These are phyloP conservation scores for Callospermophilus lateralis DNA, from an alignment of 2,113 vertebrate species.

Conservation along the genomic window DNA sequence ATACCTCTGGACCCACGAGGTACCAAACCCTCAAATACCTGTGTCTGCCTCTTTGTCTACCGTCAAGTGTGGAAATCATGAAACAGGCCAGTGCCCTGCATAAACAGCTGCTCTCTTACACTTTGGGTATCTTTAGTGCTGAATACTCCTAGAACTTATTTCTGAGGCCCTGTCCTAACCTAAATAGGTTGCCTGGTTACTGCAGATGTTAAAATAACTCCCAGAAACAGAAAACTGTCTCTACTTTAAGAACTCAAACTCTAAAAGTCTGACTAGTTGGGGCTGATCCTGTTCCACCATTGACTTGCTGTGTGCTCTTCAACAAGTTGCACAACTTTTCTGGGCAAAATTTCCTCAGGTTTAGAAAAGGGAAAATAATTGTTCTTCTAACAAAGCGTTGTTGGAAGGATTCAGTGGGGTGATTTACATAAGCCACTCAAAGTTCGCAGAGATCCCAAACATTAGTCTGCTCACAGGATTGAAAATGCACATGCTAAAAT, in stretches of 20 bases:
- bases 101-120: neutral
- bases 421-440: neutral
- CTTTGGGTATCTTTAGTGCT: neutral
- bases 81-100: neutral
- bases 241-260: constrained; percentile 7
- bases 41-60: neutral
- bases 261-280: neutral
- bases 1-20: neutral
- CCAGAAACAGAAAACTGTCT: neutral
- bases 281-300: neutral
- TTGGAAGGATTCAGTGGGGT: neutral
- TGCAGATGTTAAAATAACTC: neutral
- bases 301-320: neutral
- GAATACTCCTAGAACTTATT: neutral
- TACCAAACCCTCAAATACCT: neutral
- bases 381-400: neutral
- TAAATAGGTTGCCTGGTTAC: neutral
- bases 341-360: neutral
- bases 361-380: neutral
- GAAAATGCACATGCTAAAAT: neutral
- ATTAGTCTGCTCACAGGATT: neutral
- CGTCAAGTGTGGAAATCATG: neutral
- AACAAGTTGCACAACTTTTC: neutral
- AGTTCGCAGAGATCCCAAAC: neutral
- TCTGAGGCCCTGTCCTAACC: neutral